Conservation (phyloP, 2,113 vertebrate species). For the Oryzias curvinotus region DNA sequence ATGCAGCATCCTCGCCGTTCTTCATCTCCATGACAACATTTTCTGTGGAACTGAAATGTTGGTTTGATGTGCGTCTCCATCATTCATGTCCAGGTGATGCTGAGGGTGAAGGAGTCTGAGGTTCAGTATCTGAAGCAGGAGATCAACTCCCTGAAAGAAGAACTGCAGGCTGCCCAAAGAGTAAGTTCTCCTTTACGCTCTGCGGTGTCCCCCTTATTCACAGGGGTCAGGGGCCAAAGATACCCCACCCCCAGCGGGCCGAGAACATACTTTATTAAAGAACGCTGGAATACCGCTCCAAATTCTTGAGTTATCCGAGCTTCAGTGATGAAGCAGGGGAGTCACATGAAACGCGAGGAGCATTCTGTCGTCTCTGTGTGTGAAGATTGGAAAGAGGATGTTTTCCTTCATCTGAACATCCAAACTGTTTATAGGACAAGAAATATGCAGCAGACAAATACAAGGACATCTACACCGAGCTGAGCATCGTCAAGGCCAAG, state of each 20-base stretch:
- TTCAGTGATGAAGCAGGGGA: too few relatives aligned
- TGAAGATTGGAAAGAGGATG: neutral
- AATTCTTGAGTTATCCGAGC: too few relatives aligned
- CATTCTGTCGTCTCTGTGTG: too few relatives aligned
- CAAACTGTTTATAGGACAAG: constrained; percentile 73
- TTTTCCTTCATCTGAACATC: constrained; percentile 7
- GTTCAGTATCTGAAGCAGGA: constrained; percentile 85
- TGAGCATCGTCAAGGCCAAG: constrained; percentile 84
- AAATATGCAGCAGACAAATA: constrained; percentile 84
- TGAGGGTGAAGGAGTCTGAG: constrained; percentile 84
- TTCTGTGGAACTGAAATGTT: too few relatives aligned
- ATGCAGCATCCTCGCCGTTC: too few relatives aligned
- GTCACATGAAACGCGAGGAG: too few relatives aligned
- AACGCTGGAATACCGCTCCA: too few relatives aligned
- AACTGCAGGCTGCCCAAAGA: constrained; percentile 82
- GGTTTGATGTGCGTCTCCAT: neutral
- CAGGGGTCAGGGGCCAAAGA: too few relatives aligned
- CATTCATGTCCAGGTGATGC: constrained; percentile 73
- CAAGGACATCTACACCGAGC: constrained; percentile 85
- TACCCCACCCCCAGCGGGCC: neutral
- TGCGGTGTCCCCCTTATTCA: neutral
- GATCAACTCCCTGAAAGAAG: constrained; percentile 84
- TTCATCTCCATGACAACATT: too few relatives aligned
- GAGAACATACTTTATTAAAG: too few relatives aligned
- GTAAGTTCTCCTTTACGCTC: constrained; percentile 36